Evolutionary conservation across 30 jellyfish, hydroid and myxozoan genomes (phyloP).

Genomic region (Chironex yamaguchii): DNA sequence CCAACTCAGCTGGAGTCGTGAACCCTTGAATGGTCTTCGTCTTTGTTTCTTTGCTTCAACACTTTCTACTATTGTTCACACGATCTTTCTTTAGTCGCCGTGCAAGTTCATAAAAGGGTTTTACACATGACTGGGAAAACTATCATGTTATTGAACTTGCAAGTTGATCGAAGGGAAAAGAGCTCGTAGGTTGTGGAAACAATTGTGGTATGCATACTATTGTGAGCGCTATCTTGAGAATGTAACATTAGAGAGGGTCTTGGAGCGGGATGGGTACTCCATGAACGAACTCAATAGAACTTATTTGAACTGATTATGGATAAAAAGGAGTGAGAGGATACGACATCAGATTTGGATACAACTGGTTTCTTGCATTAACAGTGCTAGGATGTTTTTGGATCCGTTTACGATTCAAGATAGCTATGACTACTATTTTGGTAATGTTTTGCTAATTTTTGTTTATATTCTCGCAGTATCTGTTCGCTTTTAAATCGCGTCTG

Average conservation of each 20-base stretch:
- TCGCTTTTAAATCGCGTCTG: too few species aligned
- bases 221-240: not conserved
- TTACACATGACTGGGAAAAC: not conserved
- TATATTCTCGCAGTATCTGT: too few species aligned
- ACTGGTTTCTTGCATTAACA: too few species aligned
- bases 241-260: too few species aligned
- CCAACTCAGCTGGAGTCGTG: not conserved
- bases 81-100: not conserved
- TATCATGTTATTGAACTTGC: not conserved
- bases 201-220: not conserved
- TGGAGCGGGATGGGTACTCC: not conserved
- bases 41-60: not conserved
- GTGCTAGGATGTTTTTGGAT: not conserved
- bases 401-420: constrained; percentile 68
- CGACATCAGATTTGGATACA: too few species aligned
- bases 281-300: not conserved
- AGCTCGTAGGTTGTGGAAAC: not conserved
- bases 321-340: too few species aligned
- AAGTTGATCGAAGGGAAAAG: not conserved
- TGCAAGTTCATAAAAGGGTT: not conserved
- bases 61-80: not conserved
- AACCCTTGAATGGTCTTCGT: not conserved
- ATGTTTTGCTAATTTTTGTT: not conserved
- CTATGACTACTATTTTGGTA: constrained; percentile 73
- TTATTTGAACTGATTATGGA: not conserved